These are phyloP conservation scores for Dione vanillae DNA, from an alignment of 2,888 invertebrate species.

Conservation along the genomic window DNA sequence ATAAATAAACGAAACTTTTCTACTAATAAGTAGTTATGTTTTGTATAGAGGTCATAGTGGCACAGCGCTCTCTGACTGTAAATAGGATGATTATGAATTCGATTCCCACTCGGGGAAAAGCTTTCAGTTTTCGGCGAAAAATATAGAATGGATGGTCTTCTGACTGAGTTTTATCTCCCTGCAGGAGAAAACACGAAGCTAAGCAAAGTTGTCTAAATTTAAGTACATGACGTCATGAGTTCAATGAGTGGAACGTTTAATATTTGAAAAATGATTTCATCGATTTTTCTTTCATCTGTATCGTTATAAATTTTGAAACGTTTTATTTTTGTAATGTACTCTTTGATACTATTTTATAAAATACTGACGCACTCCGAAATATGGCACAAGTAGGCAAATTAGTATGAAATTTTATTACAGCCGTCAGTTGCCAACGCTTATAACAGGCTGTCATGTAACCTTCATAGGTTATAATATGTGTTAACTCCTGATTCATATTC, in stretches of 20 bases:
- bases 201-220: neutral
- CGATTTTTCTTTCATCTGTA: conserved; percentile 42
- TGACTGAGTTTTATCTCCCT: too few relatives aligned
- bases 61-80: too few relatives aligned
- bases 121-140: too few relatives aligned
- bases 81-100: too few relatives aligned
- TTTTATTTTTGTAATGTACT: conserved; percentile 64
- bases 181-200: neutral
- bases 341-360: conserved; percentile 58
- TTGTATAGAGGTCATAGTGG: too few relatives aligned
- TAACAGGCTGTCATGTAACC: conserved; percentile 49
- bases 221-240: conserved; percentile 27
- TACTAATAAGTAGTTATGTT: too few relatives aligned
- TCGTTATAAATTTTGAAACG: conserved; percentile 56
- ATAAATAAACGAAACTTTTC: neutral
- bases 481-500: conserved; percentile 45
- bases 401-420: conserved; percentile 63
- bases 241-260: conserved; percentile 35
- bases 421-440: conserved; percentile 46
- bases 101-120: too few relatives aligned
- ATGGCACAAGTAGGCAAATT: conserved; percentile 60
- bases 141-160: too few relatives aligned
- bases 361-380: conserved; percentile 70
- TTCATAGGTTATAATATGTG: conserved; percentile 39
- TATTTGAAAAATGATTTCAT: conserved; percentile 38